These are phyloP conservation scores for Unio delphinus DNA, from an alignment of 2,888 invertebrate species.

Conservation along the genomic window DNA sequence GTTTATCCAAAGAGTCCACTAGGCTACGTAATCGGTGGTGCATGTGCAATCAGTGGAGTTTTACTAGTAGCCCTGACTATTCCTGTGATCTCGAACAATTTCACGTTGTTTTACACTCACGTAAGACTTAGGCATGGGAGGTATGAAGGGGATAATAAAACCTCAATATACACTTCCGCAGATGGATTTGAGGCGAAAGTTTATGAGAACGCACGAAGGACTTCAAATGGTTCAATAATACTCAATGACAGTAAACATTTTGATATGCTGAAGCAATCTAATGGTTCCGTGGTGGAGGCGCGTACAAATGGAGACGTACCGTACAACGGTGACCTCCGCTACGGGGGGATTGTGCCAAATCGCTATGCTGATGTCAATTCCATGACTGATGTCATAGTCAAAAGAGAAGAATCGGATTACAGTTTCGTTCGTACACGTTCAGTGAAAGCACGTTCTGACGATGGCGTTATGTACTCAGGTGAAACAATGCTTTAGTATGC, in stretches of 20 bases:
- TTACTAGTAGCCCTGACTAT: slow-evolving; percentile 67
- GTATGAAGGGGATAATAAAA: slow-evolving; percentile 11
- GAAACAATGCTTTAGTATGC: slow-evolving; percentile 39
- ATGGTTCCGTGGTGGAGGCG: slow-evolving; percentile 36
- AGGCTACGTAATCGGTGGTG: slow-evolving; percentile 65
- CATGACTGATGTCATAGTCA: slow-evolving; percentile 43
- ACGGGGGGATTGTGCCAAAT: slow-evolving; percentile 13
- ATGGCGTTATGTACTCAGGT: slow-evolving; percentile 54
- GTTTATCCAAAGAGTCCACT: slow-evolving; percentile 61
- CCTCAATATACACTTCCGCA: slow-evolving; percentile 7
- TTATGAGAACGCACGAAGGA: slow-evolving; percentile 31
- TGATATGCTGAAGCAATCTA: slow-evolving; percentile 38
- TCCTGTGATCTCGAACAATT: slow-evolving; percentile 70
- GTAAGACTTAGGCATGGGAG: slow-evolving; percentile 57
- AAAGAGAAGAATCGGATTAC: slow-evolving; percentile 44
- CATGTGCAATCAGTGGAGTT: slow-evolving; percentile 67
- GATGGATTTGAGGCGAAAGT: slow-evolving; percentile 18
- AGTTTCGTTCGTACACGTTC: slow-evolving; percentile 39
- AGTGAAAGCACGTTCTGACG: slow-evolving; percentile 55
- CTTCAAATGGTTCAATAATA: slow-evolving; percentile 39
- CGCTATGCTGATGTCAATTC: slow-evolving; percentile 43
- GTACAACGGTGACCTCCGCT: slow-evolving; percentile 26
- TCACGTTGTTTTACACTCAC: slow-evolving; percentile 69
- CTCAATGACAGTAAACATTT: slow-evolving; percentile 29
- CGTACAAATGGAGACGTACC: slow-evolving; percentile 21